Conservation (phyloP, 2,113 vertebrate species). For the Psittacus erithacus region DNA sequence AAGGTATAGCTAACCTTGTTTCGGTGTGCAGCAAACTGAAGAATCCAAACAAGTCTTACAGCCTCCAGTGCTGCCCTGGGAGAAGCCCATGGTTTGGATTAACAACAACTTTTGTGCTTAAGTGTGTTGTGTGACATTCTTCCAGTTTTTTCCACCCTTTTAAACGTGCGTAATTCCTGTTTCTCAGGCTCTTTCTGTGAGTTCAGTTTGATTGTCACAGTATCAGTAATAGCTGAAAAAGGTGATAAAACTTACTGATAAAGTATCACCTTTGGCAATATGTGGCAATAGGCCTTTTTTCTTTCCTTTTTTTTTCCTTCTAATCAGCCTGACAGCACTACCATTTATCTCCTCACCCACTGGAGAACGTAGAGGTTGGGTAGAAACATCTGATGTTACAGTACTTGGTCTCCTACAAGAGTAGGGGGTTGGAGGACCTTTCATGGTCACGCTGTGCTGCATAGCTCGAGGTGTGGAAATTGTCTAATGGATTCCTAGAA, state of each 20-base stretch:
- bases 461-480: fast-evolving
- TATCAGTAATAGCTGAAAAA: not conserved
- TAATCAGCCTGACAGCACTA: not conserved
- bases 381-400: not conserved
- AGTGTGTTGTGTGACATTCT: not conserved
- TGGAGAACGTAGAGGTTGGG: not conserved
- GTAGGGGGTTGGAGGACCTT: not conserved
- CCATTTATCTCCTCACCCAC: fast-evolving
- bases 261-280: fast-evolving
- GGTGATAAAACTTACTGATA: not conserved
- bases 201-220: fast-evolving
- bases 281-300: not conserved
- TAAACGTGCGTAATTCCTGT: not conserved
- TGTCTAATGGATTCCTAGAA: no score
- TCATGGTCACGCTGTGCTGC: fast-evolving
- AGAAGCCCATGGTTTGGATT: not conserved
- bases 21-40: fast-evolving
- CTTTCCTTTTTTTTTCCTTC: not conserved
- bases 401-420: not conserved
- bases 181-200: not conserved
- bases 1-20: not conserved
- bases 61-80: not conserved
- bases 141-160: not conserved
- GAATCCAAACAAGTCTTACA: not conserved
- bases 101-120: not conserved